Percentiles rank a stretch among this genome's conserved stretches.
These are phyloP conservation scores for Hippocampus kuda DNA, from an alignment of 2,797 vertebrate genomes.

Conservation along the genomic window DNA sequence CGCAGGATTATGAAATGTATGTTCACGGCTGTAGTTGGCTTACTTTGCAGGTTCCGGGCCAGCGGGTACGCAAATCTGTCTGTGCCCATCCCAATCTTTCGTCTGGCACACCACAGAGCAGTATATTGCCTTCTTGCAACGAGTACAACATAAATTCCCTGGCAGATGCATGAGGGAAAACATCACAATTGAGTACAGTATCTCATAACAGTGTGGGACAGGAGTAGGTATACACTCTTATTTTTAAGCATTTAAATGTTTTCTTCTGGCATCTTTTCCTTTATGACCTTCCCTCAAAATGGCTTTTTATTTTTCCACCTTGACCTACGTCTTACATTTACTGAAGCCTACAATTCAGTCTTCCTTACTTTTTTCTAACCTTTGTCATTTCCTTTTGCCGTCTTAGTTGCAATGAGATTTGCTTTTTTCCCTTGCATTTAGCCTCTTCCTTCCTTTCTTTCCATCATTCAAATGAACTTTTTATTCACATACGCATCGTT, in stretches of 20 bases:
- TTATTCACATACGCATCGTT: no score
- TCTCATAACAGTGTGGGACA: neutral
- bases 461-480: no score
- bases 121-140: constrained; percentile 76
- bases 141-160: constrained; percentile 76
- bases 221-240: neutral
- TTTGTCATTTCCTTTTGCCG: no score
- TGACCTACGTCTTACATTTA: no score
- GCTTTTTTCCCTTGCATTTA: no score
- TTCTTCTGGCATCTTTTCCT: neutral
- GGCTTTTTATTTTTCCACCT: no score
- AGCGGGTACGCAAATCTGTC: constrained; percentile 63
- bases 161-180: constrained; percentile 2
- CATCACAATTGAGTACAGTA: neutral
- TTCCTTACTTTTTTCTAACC: no score
- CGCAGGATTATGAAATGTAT: no score
- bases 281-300: no score
- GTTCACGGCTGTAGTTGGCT: constrained; percentile 8
- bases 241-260: neutral
- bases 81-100: constrained; percentile 80
- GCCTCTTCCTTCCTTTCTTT: no score
- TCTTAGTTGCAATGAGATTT: no score
- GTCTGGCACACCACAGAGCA: constrained; percentile 79
- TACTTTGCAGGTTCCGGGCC: constrained; percentile 36
- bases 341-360: no score